These are phyloP conservation scores for Drosophila carrolli DNA, from an alignment of 1,140 invertebrate species.

Conservation along the genomic window DNA sequence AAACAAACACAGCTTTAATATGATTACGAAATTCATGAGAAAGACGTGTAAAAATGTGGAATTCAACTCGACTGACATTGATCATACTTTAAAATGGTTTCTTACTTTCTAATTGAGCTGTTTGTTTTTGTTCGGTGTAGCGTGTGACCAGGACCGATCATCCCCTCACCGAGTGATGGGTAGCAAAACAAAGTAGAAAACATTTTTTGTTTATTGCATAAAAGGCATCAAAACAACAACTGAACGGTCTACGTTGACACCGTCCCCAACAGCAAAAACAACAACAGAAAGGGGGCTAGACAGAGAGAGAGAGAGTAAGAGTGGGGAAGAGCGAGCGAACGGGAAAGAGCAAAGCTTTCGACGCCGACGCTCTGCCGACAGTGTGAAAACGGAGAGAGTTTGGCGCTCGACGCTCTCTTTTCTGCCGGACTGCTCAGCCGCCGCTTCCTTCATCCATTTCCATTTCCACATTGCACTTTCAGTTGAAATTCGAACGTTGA, in stretches of 20 bases:
- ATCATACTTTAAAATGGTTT: too few species aligned
- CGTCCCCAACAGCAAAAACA: slow-evolving; percentile 8
- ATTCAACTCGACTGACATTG: too few species aligned
- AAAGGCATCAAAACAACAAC: slow-evolving; percentile 59
- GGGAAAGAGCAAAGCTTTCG: slow-evolving; percentile 24
- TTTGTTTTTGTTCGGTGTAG: not conserved
- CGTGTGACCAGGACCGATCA: slow-evolving; percentile 6
- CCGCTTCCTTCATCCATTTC: slow-evolving; percentile 70
- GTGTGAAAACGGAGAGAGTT: slow-evolving; percentile 30
- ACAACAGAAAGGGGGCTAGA: not conserved
- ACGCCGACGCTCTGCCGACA: slow-evolving; percentile 17
- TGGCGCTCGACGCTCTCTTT: not conserved
- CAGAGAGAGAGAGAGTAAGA: slow-evolving; percentile 6
- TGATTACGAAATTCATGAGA: too few species aligned
- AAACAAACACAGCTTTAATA: too few species aligned
- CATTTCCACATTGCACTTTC: slow-evolving; percentile 73
- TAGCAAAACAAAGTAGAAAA: slow-evolving; percentile 31
- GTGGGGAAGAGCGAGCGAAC: not conserved
- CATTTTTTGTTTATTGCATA: slow-evolving; percentile 69
- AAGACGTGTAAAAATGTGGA: too few species aligned
- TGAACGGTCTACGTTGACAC: slow-evolving; percentile 48
- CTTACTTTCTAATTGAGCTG: not conserved
- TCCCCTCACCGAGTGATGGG: slow-evolving; percentile 1
- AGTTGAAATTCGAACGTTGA: slow-evolving; percentile 81
- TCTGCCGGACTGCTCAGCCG: slow-evolving; percentile 7